These are phyloP conservation scores for Microctonus brassicae DNA, from an alignment of 2,888 invertebrate species.

Conservation along the genomic window DNA sequence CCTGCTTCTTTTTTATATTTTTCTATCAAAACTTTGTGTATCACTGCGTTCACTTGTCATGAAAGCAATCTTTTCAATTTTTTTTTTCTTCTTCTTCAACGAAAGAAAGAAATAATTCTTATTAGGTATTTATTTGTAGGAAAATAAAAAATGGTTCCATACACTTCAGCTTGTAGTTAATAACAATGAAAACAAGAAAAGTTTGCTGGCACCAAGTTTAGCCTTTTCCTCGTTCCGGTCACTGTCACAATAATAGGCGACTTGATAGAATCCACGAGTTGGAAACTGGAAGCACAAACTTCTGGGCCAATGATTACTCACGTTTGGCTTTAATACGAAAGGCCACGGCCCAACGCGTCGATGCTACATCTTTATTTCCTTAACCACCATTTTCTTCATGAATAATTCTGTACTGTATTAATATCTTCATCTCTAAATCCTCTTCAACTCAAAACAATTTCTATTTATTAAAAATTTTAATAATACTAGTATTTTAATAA, in stretches of 20 bases:
- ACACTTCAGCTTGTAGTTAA: background rate
- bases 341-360: background rate
- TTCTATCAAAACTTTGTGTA: background rate
- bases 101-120: background rate
- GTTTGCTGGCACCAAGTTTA: background rate
- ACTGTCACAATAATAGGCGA: background rate
- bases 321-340: constrained; percentile 3
- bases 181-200: background rate
- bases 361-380: constrained; percentile 9
- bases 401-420: background rate
- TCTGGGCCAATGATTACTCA: background rate
- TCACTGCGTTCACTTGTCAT: background rate
- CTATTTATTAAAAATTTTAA: too few species aligned
- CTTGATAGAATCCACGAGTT: constrained; percentile 9
- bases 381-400: background rate
- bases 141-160: background rate
- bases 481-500: too few species aligned
- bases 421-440: too few species aligned
- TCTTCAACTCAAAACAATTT: too few species aligned
- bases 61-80: background rate
- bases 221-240: background rate
- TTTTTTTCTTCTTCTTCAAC: background rate
- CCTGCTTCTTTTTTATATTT: background rate
- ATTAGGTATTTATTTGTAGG: background rate
- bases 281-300: background rate